phyloP scores from a whole-genome alignment of 2,113 vertebrate genomes.

The Falcunculus frontatus region DNA sequence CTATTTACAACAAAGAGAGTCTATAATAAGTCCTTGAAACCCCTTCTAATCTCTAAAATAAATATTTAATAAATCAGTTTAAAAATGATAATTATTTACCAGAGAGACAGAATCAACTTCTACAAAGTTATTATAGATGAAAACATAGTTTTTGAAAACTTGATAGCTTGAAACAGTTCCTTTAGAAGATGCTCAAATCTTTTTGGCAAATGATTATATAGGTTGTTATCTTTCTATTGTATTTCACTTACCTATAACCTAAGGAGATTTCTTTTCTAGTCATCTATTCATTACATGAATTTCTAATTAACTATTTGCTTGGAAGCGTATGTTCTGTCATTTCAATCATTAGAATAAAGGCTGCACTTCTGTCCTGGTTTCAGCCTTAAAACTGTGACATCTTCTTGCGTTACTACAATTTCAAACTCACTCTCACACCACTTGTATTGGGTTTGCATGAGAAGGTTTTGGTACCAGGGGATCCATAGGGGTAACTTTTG shows the following conservation, averaged over 20 bases:
- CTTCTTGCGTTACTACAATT: not conserved
- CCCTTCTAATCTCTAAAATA: conserved; percentile 11
- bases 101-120: not conserved
- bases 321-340: not conserved
- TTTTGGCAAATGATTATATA: not conserved
- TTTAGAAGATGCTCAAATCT: not conserved
- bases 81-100: conserved; percentile 47
- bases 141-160: not conserved
- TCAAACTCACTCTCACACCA: not conserved
- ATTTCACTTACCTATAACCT: not conserved
- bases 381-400: not conserved
- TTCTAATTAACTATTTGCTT: not conserved
- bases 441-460: not conserved
- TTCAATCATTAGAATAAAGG: not conserved
- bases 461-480: not conserved
- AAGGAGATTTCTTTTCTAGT: not conserved
- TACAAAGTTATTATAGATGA: not conserved
- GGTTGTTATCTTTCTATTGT: not conserved
- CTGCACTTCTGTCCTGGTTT: not conserved
- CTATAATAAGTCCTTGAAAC: conserved; percentile 36
- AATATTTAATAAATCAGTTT: conserved; percentile 32
- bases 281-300: not conserved
- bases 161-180: not conserved
- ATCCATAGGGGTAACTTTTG: not conserved
- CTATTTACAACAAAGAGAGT: conserved; percentile 20